Evolutionary conservation across 2,113 vertebrate species (phyloP).

Genomic region (Calidris pygmaea): DNA sequence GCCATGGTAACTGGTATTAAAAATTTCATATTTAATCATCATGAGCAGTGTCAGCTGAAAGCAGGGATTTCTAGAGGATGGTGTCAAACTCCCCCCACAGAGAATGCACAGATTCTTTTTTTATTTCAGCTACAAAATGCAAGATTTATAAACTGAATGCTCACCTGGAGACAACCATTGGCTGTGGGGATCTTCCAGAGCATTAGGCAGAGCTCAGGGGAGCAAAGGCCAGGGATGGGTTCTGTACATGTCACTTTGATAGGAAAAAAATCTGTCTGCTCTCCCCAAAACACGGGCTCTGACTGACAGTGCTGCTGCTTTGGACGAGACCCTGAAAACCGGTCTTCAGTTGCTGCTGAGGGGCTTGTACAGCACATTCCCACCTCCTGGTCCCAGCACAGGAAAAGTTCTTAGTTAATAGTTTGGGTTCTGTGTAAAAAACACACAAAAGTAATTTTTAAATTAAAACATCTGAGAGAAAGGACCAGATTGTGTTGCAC

Average conservation of each 20-base stretch:
- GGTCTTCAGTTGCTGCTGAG: background rate
- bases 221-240: background rate
- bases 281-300: background rate
- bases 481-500: background rate
- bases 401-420: background rate
- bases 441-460: background rate
- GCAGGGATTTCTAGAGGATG: background rate
- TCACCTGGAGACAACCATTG: background rate
- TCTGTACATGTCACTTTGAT: background rate
- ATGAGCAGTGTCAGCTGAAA: background rate
- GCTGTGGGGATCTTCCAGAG: background rate
- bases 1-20: conserved; percentile 2
- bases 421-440: accelerated
- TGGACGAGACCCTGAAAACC: background rate
- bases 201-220: background rate
- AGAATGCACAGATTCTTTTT: background rate
- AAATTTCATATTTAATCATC: background rate
- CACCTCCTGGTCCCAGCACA: background rate
- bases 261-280: background rate
- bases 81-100: background rate
- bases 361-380: background rate
- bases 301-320: background rate
- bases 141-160: background rate
- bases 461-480: background rate
- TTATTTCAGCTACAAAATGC: background rate